Evolutionary conservation across 2,888 invertebrate genomes (phyloP), one percentile per base, ranked within the genome.

Genomic region (Tenthredo notha): DNA sequence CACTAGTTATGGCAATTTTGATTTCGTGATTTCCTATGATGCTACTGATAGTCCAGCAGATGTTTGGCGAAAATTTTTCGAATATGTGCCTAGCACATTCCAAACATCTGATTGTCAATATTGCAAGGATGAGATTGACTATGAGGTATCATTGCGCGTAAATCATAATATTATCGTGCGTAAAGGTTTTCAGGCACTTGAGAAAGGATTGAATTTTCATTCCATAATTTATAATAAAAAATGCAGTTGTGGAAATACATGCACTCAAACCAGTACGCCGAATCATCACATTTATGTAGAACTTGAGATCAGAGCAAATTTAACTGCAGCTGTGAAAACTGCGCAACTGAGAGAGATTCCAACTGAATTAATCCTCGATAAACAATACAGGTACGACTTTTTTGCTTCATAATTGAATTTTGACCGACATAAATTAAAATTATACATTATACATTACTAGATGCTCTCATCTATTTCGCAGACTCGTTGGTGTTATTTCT

Each of bases 401-500:
- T 18, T 70, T 70, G 18, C 70, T 70, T 33, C 29, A 70, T 15
- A 70, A 3, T 70, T 70, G 33, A 33, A 70, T 1, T 37, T 70
- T 70, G 15, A 70, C 33, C 18, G 33, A 70, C 33, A 70, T 33
- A 29, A 70, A 37, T 70, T 70, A 33, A 33, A 70, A 70, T 37
- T 6, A 37, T 37, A 37, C 37, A 72, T 72, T n/a, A 72, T 43
- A 43, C 72, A 43, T 72, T 43, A 72, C 43, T 40, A n/a, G 21
- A 43, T 72, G 54, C 77, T 9, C 43, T 77, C 54, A 77, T 84
- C 67, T 37, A 33, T 43, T 58, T 58, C 6, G 58, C 58, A 85
- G 85, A 10, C 85, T 85, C 40, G 37, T 61, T 84, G 85, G 85
- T 40, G 21, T 80, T 43, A 80, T 85, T 25, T 78, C 70, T 58